Evolutionary conservation across 1,140 invertebrate species (phyloP), one percentile per base, ranked within the genome.

Genomic region (Melipona quadrifasciata): DNA sequence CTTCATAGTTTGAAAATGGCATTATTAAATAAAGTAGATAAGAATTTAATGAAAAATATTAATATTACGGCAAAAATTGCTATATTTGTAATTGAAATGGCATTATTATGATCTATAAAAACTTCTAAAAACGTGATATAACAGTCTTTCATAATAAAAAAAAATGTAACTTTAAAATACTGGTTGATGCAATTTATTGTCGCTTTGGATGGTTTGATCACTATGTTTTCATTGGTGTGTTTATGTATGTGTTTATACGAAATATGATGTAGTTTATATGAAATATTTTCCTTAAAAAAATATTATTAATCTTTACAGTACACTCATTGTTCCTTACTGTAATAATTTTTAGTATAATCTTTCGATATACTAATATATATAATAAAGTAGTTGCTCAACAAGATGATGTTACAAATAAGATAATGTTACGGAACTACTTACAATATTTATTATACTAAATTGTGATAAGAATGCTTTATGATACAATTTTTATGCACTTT

Each of bases 311-410:
- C 2, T 53, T 71, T 77, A 76, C 1, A 55, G 27, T 1, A 71
- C 24, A 39, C 58, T 51, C 6, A 53, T 68, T 73, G 78, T 84
- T 84, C 78, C 70, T 84, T 84, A 61, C 51, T 55, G 2, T 73
- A 80, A 51, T 12, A 58, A 72, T 67, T 51, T 84, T 12, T 14
- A 72, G 14, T 53, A 71, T 47, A 4, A 85, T 88, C 39, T 82
- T 72, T 77, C 53, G 71, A 61, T 75, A 55, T 64, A 34, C 80
- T 65, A 71, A 61, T 75, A 55, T 78, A 75, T 57, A 78, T 76
- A 51, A 82, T 61, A 83, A 82, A 85, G 72, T 84, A 67, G 77
- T 87, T 88, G 88, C 89, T 91, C 90, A 91, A 90, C 39, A 77
- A 78, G 61, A 39, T 77, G 27, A 12, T 58, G 24, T 47, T 47